phyloP scores from a whole-genome alignment of 92 coral and sea anemone species.

The Parazoanthus darwini region DNA sequence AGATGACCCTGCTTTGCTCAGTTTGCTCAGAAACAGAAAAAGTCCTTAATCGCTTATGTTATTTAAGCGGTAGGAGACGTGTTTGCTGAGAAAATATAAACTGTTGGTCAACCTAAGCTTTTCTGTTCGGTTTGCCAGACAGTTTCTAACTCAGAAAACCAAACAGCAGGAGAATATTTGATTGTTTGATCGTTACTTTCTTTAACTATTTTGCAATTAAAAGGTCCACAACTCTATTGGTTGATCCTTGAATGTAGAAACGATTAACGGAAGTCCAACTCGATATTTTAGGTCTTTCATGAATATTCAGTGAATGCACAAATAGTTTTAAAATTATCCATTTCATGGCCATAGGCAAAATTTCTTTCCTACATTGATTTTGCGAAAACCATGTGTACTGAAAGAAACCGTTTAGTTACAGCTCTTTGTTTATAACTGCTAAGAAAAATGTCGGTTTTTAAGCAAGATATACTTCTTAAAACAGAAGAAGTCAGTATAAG shows the following conservation, averaged over 20 bases:
- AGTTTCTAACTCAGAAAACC: not conserved
- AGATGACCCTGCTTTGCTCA: not conserved
- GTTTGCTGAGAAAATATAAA: not conserved
- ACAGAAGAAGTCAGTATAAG: not conserved
- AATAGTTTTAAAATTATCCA: not conserved
- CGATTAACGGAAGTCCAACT: no score
- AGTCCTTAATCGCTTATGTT: not conserved
- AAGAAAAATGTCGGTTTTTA: not conserved
- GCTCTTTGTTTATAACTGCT: not conserved
- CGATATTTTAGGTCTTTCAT: no score
- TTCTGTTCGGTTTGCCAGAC: not conserved
- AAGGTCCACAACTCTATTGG: no score
- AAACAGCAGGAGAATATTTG: not conserved
- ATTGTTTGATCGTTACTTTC: not conserved
- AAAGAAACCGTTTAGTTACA: not conserved
- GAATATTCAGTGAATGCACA: no score
- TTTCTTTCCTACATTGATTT: no score
- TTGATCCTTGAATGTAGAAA: not conserved
- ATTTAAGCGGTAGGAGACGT: not conserved
- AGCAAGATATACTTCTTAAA: not conserved
- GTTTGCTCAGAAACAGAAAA: not conserved
- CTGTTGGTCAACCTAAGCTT: not conserved
- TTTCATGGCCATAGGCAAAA: not conserved
- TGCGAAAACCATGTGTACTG: not conserved
- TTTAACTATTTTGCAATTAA: not conserved